Evolutionary conservation across 1,140 invertebrate genomes (phyloP).

Genomic region (Lerema accius): DNA sequence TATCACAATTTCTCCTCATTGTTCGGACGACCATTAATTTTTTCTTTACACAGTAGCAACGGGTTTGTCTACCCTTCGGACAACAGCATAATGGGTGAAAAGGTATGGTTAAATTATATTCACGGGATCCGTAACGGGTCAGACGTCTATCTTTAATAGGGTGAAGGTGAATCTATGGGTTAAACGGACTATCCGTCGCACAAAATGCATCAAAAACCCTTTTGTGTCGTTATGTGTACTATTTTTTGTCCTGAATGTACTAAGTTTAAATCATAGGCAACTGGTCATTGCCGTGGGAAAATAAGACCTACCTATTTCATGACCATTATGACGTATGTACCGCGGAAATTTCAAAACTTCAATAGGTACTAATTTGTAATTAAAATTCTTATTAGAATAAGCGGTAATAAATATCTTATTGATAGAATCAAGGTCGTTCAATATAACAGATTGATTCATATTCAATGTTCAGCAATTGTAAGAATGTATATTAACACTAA

Average conservation of each 20-base stretch:
- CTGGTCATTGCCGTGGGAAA: constrained; percentile 15
- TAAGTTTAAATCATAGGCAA: constrained; percentile 15
- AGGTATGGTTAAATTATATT: constrained; percentile 57
- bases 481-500: too few species aligned
- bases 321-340: too few species aligned
- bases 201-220: constrained; percentile 13
- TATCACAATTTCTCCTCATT: constrained; percentile 79
- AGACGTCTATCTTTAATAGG: constrained; percentile 50
- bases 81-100: constrained; percentile 71
- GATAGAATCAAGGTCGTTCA: too few species aligned
- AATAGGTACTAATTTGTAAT: too few species aligned
- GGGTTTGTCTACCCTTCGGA: constrained; percentile 66
- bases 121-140: constrained; percentile 51
- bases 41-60: constrained; percentile 68
- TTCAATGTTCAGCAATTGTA: too few species aligned
- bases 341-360: too few species aligned
- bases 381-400: too few species aligned
- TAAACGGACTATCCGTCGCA: constrained; percentile 45
- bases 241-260: constrained; percentile 10
- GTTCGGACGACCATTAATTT: constrained; percentile 73
- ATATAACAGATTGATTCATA: too few species aligned
- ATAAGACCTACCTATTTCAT: constrained; percentile 15
- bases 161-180: constrained; percentile 54
- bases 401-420: too few species aligned
- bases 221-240: constrained; percentile 12